Evolutionary conservation across 1,140 invertebrate genomes (phyloP).

Genomic region (Parapsyche elsis): DNA sequence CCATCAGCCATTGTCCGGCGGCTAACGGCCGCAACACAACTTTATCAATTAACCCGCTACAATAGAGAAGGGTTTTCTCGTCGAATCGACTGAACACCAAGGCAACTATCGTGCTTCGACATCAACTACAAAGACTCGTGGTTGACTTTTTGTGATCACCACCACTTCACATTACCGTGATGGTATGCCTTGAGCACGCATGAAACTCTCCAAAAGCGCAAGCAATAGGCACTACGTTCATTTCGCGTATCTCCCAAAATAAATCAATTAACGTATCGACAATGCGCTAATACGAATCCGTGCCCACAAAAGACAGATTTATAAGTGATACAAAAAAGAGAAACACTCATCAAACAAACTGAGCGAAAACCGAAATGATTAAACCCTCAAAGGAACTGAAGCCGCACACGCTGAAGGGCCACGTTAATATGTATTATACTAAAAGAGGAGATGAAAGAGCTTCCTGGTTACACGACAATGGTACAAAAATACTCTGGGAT

Average conservation of each 20-base stretch:
- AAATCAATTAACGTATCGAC: conserved; percentile 2
- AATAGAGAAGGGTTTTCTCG: background rate
- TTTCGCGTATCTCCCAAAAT: background rate
- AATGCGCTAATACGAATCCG: conserved; percentile 20
- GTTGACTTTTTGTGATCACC: no score
- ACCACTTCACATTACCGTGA: background rate
- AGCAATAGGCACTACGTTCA: background rate
- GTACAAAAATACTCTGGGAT: conserved; percentile 32
- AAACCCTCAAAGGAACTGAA: conserved; percentile 30
- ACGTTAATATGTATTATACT: conserved; percentile 26
- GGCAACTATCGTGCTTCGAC: background rate
- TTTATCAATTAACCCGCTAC: conserved; percentile 37
- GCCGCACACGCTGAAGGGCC: conserved; percentile 40
- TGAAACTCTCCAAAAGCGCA: no score
- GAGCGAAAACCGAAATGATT: conserved; percentile 51
- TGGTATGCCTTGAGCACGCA: background rate
- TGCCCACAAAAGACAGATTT: conserved; percentile 35
- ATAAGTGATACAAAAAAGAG: conserved; percentile 29
- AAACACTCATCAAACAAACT: conserved; percentile 50
- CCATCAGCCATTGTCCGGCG: conserved; percentile 32
- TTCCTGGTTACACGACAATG: conserved; percentile 47
- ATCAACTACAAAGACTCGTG: no score
- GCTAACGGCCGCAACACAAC: conserved; percentile 11
- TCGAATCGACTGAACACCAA: background rate
- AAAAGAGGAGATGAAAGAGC: conserved; percentile 35